Evolutionary conservation across 2,797 vertebrate genomes (phyloP), one percentile per base, ranked within the genome.

Genomic region (Mycteria americana): DNA sequence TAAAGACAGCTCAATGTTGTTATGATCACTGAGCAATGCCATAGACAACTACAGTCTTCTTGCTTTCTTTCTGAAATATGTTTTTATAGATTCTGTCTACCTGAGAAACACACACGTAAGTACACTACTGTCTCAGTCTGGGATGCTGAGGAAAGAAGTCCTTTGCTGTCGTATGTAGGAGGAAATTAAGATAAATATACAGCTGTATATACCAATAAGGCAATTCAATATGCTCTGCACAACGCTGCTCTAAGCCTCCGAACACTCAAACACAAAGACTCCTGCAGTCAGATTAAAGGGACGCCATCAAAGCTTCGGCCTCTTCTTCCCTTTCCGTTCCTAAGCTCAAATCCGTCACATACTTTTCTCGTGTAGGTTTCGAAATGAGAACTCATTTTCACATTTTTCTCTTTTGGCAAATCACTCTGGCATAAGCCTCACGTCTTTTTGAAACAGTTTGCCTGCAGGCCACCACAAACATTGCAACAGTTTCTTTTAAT

Each of bases 351-450:
- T 72, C 35, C 33, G 33, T 14, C 45, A 41, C 37, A 28, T 8
- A 11, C 4, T 81, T 51, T 53, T 19, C 73, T 27, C 6, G 1
- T 3, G 75, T 14, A 51, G 21, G 21, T 60, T 84, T 74, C 46
- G 24, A 90, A 88, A 59, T 9, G 16, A 89, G 46, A 74, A 25
- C 21, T 82, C 79, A 39, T 53, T 45, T 51, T 23, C 56, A 9
- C 6, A 9, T 37, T 74, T 21, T 74, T 21, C 43, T 63, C 39
- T 73, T 63, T 33, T 46, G 53, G 45, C 50, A 73, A 64, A 65
- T 43, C 21, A 14, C 59, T 11, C 4, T 5, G 13, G 18, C 23
- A 24, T 0, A 1, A 48, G 28, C 23, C 37, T 69, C 5, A 1
- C 28, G 77, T 27, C 60, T 53, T 74, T 65, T 1, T 56, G 53